phyloP scores from a whole-genome alignment of 2,797 vertebrate genomes.

The Phoeniculus purpureus region DNA sequence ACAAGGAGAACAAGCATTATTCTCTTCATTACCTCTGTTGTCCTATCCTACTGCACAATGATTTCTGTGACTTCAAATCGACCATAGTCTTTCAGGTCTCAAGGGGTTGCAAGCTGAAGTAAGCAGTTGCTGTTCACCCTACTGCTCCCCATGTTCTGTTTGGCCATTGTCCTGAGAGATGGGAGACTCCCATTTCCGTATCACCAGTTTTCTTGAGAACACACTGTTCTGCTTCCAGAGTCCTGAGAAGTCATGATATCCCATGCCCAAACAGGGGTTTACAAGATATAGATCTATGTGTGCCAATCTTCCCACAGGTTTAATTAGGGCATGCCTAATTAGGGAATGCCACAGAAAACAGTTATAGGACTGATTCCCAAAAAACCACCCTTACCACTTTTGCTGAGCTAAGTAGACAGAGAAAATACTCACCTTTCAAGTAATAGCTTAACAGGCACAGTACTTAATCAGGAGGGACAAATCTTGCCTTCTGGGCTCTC shows the following conservation, averaged over 20 bases:
- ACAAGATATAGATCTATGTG: background rate
- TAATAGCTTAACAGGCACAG: background rate
- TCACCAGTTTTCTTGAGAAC: accelerated
- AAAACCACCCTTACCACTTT: background rate
- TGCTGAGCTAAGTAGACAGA: background rate
- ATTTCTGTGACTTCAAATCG: background rate
- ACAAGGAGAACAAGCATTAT: background rate
- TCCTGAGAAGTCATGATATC: background rate
- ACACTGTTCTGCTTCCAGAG: accelerated
- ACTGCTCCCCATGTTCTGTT: accelerated
- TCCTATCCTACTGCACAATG: background rate
- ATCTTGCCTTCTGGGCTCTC: background rate
- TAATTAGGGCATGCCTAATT: background rate
- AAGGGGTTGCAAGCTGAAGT: background rate
- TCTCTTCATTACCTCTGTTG: background rate
- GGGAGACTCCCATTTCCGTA: accelerated
- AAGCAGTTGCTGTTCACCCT: background rate
- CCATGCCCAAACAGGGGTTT: background rate
- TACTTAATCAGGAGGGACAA: background rate
- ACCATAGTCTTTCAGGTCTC: background rate
- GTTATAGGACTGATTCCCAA: background rate
- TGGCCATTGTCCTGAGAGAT: background rate
- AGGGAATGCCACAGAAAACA: background rate
- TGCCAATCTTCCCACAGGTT: background rate
- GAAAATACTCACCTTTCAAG: background rate